Evolutionary conservation across 2,113 vertebrate genomes (phyloP), one percentile per base, ranked within the genome.

Genomic region (Lepisosteus oculatus): DNA sequence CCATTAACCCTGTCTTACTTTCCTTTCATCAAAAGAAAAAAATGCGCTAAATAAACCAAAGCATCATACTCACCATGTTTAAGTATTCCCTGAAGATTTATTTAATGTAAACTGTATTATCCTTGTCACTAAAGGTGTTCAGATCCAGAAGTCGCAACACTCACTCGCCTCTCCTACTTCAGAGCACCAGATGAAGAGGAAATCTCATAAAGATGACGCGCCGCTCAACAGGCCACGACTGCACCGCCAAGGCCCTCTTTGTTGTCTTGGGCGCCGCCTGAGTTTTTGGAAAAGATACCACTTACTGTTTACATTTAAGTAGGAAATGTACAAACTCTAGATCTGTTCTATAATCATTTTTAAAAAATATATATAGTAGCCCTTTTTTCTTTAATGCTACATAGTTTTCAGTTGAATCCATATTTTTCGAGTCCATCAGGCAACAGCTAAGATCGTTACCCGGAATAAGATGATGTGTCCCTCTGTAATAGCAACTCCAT

Each of bases 181-280:
- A 5, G 9, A 51, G 9, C 47, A 51, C 1, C 47, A 51, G 9
- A 51, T 9, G 47, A 51, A 75, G 74, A 80, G 75, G 78, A 82
- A 76, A 76, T 1, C 74, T 17, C 67, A 29, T 69, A 77, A 70
- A 67, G 86, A 82, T 90, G 85, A 92, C 88, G 89, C 67, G 56
- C 4, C 65, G 72, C 83, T 82, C 73, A 85, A 85, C 91, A 88
- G 85, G 90, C 90, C 90, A 93, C 90, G 91, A 91, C 87, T 80
- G 82, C 88, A 72, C 68, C 80, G 68, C 41, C 51, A 44, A 89
- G 78, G 90, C 82, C 88, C 44, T 15, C 0, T 4, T 4, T 77
- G 51, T 43, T 3, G 79, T 13, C 83, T 61, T 4, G 17, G 3
- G 0, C 66, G 45, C 76, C 17, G 88, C 90, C 90, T 86, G 85